Conservation (phyloP, 2,113 vertebrate genomes). For the Antigone vipio region DNA sequence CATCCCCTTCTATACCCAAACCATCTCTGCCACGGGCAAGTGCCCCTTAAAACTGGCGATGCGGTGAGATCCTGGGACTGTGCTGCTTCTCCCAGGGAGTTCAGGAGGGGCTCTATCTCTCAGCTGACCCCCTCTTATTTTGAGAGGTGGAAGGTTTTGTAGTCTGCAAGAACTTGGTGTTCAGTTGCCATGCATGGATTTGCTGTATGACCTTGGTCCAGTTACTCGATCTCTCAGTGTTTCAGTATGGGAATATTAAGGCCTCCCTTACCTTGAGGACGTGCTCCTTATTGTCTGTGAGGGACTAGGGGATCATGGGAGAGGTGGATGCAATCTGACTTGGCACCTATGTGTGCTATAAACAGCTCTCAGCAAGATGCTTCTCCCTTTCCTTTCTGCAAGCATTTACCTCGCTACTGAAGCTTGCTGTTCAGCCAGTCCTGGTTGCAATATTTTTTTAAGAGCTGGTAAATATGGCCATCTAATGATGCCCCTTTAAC, state of each 20-base stretch:
- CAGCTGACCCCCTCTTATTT: background rate
- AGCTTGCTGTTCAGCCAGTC: background rate
- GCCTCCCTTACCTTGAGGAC: background rate
- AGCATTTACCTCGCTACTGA: background rate
- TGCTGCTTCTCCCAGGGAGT: background rate
- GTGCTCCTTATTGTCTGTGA: background rate
- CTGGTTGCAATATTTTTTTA: background rate
- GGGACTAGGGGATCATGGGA: background rate
- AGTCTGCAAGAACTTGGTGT: background rate
- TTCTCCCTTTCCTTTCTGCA: background rate
- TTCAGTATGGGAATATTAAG: background rate
- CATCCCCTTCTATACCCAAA: background rate
- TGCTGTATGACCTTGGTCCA: background rate
- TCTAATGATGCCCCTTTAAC: background rate
- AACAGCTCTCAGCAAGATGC: background rate
- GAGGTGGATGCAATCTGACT: background rate
- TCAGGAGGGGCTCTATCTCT: background rate
- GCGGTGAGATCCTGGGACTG: background rate
- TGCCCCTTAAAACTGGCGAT: background rate
- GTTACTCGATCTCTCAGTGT: background rate
- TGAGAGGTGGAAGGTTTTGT: background rate
- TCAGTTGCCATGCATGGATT: rapidly evolving
- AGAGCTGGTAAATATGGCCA: background rate
- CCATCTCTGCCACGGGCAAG: background rate
- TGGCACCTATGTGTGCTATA: background rate